These are phyloP conservation scores for Orchestia grillus DNA, from an alignment of 1,140 invertebrate genomes.

Conservation along the genomic window DNA sequence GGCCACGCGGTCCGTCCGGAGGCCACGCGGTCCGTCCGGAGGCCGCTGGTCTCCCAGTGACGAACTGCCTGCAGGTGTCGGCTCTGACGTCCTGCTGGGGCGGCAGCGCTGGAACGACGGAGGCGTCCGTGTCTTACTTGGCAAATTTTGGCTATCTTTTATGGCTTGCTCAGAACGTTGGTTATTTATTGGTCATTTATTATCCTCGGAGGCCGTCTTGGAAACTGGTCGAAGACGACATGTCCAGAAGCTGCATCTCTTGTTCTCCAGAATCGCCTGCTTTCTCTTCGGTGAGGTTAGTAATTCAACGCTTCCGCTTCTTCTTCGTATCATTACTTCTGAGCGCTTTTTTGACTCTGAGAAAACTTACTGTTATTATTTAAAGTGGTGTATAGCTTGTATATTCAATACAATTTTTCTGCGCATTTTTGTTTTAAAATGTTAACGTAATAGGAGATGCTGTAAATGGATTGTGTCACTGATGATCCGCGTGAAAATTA, in stretches of 20 bases:
- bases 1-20: too few relatives aligned
- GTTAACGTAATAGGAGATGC: too few relatives aligned
- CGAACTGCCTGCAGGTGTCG: background rate
- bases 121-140: background rate
- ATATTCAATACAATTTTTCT: background rate
- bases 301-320: background rate
- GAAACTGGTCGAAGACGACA: too few relatives aligned
- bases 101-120: too few relatives aligned
- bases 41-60: background rate
- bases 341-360: background rate
- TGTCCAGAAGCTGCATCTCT: background rate
- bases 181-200: background rate
- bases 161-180: background rate
- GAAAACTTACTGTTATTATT: background rate
- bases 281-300: background rate
- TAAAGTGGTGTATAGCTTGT: background rate
- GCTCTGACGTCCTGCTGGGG: background rate
- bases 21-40: too few relatives aligned
- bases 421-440: background rate
- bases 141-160: background rate
- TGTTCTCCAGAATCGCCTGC: background rate
- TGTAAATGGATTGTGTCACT: too few relatives aligned
- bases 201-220: background rate
- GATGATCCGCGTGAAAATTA: too few relatives aligned
- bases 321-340: background rate